These are phyloP conservation scores for Callocephalon fimbriatum DNA, from an alignment of 2,113 vertebrate species.

Conservation along the genomic window DNA sequence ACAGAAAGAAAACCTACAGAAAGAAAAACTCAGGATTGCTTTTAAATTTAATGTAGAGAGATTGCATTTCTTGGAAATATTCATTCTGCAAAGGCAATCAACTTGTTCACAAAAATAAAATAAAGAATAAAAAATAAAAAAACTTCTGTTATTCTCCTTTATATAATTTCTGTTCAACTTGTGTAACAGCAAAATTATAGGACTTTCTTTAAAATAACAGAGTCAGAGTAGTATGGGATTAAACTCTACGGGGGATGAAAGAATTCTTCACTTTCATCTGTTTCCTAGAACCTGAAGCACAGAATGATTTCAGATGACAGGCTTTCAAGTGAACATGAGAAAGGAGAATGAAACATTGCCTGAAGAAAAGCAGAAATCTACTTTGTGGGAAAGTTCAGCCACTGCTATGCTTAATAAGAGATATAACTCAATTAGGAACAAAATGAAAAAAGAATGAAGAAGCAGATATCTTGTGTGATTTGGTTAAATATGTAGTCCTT, in stretches of 20 bases:
- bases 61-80: not conserved
- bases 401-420: not conserved
- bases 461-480: not conserved
- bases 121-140: not conserved
- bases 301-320: constrained; percentile 54
- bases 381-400: constrained; percentile 10
- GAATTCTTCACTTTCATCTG: constrained; percentile 54
- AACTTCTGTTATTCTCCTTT: not conserved
- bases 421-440: not conserved
- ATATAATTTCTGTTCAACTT: not conserved
- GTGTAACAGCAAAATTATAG: constrained; percentile 17
- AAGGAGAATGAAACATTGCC: constrained; percentile 31
- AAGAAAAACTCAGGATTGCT: not conserved
- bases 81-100: not conserved
- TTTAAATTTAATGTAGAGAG: not conserved
- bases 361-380: constrained; percentile 46
- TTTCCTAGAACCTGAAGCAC: constrained; percentile 54
- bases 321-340: constrained; percentile 60
- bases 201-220: constrained; percentile 29
- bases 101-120: not conserved
- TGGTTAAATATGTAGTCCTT: not conserved
- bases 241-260: constrained; percentile 49
- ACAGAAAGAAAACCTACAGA: not conserved
- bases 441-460: not conserved
- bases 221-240: constrained; percentile 1